Percentiles rank a stretch among this genome's conserved stretches.
Conservation (phyloP, 2,888 invertebrate genomes). For the Eretmocerus hayati region DNA sequence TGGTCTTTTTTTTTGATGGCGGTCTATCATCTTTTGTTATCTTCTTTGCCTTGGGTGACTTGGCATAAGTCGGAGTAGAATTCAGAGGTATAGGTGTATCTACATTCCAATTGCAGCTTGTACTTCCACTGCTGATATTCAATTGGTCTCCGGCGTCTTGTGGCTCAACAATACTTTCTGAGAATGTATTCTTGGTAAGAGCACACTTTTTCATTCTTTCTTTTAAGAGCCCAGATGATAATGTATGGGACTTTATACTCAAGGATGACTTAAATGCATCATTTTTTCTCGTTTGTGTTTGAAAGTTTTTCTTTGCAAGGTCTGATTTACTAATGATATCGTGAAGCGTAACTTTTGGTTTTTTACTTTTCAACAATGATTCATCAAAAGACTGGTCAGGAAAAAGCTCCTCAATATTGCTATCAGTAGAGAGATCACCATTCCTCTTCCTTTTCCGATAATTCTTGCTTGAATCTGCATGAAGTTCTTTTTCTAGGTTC, state of each 20-base stretch:
- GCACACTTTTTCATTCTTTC: too few relatives aligned
- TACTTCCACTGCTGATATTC: slow-evolving; percentile 6
- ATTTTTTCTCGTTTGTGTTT: too few relatives aligned
- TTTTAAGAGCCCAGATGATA: too few relatives aligned
- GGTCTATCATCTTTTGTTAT: background rate
- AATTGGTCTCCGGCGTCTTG: too few relatives aligned
- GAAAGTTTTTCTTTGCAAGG: too few relatives aligned
- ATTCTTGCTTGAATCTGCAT: slow-evolving; percentile 32
- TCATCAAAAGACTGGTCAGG: too few relatives aligned
- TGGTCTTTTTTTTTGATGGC: background rate
- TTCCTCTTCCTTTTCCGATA: slow-evolving; percentile 30
- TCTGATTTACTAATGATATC: background rate
- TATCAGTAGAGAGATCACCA: slow-evolving; percentile 15
- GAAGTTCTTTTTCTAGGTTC: slow-evolving; percentile 51
- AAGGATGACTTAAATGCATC: too few relatives aligned
- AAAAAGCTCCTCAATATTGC: slow-evolving; percentile 7
- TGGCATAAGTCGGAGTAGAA: background rate
- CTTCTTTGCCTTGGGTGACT: slow-evolving; percentile 1
- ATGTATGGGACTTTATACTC: too few relatives aligned
- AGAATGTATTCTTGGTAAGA: slow-evolving; percentile 4
- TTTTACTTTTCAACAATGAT: too few relatives aligned
- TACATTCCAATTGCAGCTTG: slow-evolving; percentile 15
- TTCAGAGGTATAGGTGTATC: background rate
- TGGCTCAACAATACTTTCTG: too few relatives aligned
- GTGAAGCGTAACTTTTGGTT: slow-evolving; percentile 8